Evolutionary conservation across 2,113 vertebrate species (phyloP).

Genomic region (Cygnus buccinator): DNA sequence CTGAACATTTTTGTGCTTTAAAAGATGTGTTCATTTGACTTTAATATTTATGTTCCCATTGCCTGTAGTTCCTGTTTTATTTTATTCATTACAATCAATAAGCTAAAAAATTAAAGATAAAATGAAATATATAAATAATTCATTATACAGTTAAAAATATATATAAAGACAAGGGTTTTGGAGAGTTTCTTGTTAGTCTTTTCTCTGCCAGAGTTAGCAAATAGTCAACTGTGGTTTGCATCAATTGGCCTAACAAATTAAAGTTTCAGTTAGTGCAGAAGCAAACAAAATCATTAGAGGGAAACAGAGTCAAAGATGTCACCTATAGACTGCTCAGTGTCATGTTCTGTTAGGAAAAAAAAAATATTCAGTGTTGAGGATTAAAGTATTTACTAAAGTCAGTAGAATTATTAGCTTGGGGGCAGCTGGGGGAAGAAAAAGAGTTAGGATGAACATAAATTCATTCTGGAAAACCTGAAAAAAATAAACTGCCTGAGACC

Average conservation of each 20-base stretch:
- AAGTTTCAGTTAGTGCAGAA: not conserved
- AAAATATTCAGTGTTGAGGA: not conserved
- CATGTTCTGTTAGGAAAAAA: not conserved
- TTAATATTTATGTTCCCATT: not conserved
- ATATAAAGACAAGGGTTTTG: not conserved
- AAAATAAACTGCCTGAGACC: not conserved
- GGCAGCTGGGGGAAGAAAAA: not conserved
- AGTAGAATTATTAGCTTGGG: not conserved
- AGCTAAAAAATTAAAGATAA: not conserved
- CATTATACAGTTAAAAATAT: not conserved
- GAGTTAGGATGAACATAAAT: not conserved
- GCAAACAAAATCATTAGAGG: not conserved
- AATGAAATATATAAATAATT: not conserved
- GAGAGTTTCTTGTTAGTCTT: not conserved
- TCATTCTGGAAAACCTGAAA: not conserved
- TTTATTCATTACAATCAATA: not conserved
- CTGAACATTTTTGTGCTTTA: not conserved
- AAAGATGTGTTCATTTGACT: not conserved
- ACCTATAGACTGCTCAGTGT: not conserved
- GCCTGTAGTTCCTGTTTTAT: not conserved
- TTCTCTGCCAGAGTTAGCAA: not conserved
- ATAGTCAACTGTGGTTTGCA: not conserved
- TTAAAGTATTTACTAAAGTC: not conserved
- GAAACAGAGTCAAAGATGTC: not conserved
- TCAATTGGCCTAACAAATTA: not conserved